phyloP scores from a whole-genome alignment of 1,140 invertebrate species.

The Brachionus sp. region DNA sequence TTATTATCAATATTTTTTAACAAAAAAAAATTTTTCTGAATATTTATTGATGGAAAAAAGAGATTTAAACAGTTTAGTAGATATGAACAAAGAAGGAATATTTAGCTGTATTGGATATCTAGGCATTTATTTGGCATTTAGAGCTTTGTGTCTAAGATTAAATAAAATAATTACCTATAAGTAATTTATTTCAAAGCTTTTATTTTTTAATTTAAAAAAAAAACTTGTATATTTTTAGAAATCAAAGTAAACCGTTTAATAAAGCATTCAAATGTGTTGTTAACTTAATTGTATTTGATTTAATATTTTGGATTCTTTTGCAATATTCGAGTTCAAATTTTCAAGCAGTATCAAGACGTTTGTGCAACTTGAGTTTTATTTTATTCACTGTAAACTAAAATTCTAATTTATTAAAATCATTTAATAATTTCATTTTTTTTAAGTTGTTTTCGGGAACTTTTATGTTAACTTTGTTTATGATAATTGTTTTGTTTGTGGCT shows the following conservation, averaged over 20 bases:
- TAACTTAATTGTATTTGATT: neutral
- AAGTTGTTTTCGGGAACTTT: conserved; percentile 24
- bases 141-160: conserved; percentile 2
- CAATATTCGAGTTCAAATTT: neutral
- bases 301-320: conserved; percentile 8
- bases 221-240: neutral
- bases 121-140: conserved; percentile 69
- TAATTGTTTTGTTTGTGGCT: conserved; percentile 3
- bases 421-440: neutral
- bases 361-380: conserved; percentile 35
- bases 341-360: conserved; percentile 15
- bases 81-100: conserved; percentile 84
- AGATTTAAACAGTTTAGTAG: conserved; percentile 65
- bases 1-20: conserved; percentile 70
- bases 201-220: neutral
- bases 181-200: neutral
- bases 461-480: neutral
- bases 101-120: conserved; percentile 78
- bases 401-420: neutral
- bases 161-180: neutral
- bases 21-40: conserved; percentile 63
- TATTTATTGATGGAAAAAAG: conserved; percentile 68
- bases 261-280: neutral
- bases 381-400: neutral
- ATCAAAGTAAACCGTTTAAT: neutral